Evolutionary conservation across 1,140 invertebrate genomes (phyloP), one percentile per base, ranked within the genome.

Genomic region (Epicauta chinensis): DNA sequence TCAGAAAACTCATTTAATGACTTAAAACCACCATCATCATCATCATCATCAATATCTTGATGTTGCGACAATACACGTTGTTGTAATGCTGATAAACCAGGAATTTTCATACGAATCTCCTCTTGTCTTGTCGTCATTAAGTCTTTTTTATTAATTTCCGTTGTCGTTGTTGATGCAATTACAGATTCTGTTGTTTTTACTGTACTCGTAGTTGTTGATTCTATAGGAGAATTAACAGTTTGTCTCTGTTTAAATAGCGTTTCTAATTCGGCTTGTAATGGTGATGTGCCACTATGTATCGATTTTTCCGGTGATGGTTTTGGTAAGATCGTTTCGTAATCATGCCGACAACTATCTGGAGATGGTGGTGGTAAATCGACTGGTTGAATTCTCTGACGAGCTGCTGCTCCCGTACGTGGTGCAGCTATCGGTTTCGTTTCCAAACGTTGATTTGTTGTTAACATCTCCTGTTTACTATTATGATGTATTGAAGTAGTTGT

Each of bases 311-410:
- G 58, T 2, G 57, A 55, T 1, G 51, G n/a, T 16, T 59, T 60
- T 10, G 51, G 39, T 11, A 32, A 12, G 9, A 40, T 15, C 14
- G 23, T 35, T 34, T 35, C 36, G 9, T 16, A 16, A 3, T 55
- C 52, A 12, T 31, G 34, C 17, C 50, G 54, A 2, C 32, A 6
- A 12, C 54, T 46, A 1, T 68, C 69, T 7, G 69, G 63, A 4
- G 32, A 12, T 41, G 67, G 65, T 29, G 59, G 59, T n/a, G 73
- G 71, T 37, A 80, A 71, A 51, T 79, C 77, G 32, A 78, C 71
- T 2, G 78, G 77, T 60, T 76, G 51, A 12, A 79, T 69, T 12
- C 78, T 68, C 62, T 81, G 78, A 11, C 77, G 57, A 1, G 74
- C 60, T 0, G 72, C 73, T 0, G 74, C 68, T 11, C 74, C 74